Base-by-base conservation (phyloP, 1,140 invertebrate genomes). In the Plodia interpunctella region DNA sequence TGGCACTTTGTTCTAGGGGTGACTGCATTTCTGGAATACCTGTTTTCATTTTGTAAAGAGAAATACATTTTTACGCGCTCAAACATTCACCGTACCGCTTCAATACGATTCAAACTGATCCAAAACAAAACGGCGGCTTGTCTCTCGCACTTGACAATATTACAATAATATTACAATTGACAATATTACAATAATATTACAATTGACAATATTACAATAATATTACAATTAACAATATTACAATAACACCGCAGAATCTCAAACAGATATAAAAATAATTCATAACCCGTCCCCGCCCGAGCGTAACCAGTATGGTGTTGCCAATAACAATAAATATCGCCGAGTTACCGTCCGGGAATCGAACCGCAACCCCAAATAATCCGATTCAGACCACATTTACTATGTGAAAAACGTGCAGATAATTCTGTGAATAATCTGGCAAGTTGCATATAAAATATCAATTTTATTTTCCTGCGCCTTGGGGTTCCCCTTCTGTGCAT, bases 1-100 rank as follows among this genome's bases (percentile, higher is more conserved):
- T 68, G 49, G 55, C 60, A 66, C 74, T 83, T 82, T 83, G 80
- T 83, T 82, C 20, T 20, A 5, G 49, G 10, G 11, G 49, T 19
- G 20, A 51, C 49, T 20, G 20, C 20, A 49, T 15, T 17, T 19
- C n/a, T 9, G 11, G 30, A 9, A 9, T 32, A 32, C 10, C 10
- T 1, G 2, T 25, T 6, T 25, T 3, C 6, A 25, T 25, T 25
- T 6, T 25, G 21, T 25, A 25, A 25, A 25, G 2, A 25, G n/a
- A n/a, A n/a, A n/a, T n/a, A n/a, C n/a, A n/a, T n/a, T n/a, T n/a
- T n/a, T n/a, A n/a, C n/a, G n/a, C n/a, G n/a, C n/a, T n/a, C n/a
- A n/a, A n/a, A n/a, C n/a, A n/a, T n/a, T n/a, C n/a, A n/a, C n/a
- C n/a, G n/a, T n/a, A n/a, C n/a, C n/a, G n/a, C n/a, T n/a, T n/a